Evolutionary conservation across 2,888 invertebrate genomes (phyloP), one percentile per base, ranked within the genome.

Genomic region (Halictus ligatus): DNA sequence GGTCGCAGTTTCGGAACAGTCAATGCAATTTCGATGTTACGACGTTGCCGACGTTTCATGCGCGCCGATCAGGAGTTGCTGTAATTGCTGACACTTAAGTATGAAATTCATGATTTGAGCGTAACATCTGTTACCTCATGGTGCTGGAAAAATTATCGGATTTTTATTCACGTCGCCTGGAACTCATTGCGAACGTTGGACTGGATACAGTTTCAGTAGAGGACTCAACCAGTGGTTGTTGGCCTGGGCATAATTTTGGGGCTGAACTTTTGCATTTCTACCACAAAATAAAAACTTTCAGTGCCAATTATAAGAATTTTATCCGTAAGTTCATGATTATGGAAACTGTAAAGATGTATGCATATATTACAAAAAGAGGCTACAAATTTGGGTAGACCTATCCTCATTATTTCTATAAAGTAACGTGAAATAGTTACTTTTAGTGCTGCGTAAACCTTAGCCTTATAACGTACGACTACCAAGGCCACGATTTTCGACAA

Each of bases 1-100:
- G 29, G 35, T 8, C 6, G 67, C n/a, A 79, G 43, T 81, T 81
- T 78, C 80, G 80, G 54, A 71, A 54, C 18, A 25, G 18, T 8
- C 73, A n/a, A 75, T 80, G 58, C 64, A 81, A 81, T 77, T 84
- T 77, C 78, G 50, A 54, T 18, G 54, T 54, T 54, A 54, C n/a
- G n/a, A 54, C 21, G 54, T n/a, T n/a, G 21, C 54, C 54, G 54
- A 54, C 21, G 54, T 54, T 54, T n/a, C 54, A n/a, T 54, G 21
- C 54, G 54, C 54, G n/a, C 21, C 3, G 54, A 54, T 54, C n/a
- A 54, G 10, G 0, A 54, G 54, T 54, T 54, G 54, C 54, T 54
- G 10, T 54, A 54, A 54, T 54, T 54, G 54, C 21, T 54, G 54
- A 2, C 54, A 54, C 21, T 54, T 54, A 8, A 21, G 21, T 54